Base-by-base conservation (phyloP, 2,888 invertebrate species). In the Cacoxenus indagator region DNA sequence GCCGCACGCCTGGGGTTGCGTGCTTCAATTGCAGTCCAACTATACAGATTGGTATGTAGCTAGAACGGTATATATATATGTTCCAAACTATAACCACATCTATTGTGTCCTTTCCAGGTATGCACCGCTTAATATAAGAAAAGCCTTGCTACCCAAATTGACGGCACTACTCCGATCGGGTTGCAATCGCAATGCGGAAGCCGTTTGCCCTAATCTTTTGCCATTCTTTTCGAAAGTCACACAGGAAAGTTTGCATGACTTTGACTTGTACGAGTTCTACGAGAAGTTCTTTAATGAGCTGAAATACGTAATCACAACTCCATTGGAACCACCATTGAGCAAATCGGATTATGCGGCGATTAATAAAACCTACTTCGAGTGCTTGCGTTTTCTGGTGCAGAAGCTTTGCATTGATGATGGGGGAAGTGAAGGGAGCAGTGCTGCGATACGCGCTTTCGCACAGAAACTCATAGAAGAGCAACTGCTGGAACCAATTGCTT, bases 171-270 rank as follows among this genome's bases (percentile, higher is more conserved):
- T 95, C 51, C 90, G 90, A 73, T 91, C 91, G 80, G 95, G 93
- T 64, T 96, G 94, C 0, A 91, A 93, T 88, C 94, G 94, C 27
- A 94, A 93, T 87, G 95, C 95, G 8, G 88, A 90, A 65, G 90
- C 91, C 6, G 90, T 96, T 76, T 92, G 92, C 70, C 93, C 93
- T 22, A 92, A 93, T 86, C 86, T 97, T 67, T 88, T 96, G 67
- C 95, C 95, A 9, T 89, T 97, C 71, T 84, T 97, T 61, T 93
- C 94, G 3, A 88, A 90, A 55, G 91, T 95, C 73, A 74, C 82
- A 2, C 70, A 75, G 6, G 76, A 74, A 2, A 77, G 75, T 4
- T 67, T 81, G 1, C 77, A 83, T 65, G 83, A 82, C 24, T 29
- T 72, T 1, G 74, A 81, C 19, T 70, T 86, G n/a, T 75, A 84